A percentile compares a stretch with the other conserved stretches of the same genome.
These are phyloP conservation scores for Drosophila virilis DNA, from an alignment of 1,140 invertebrate species.

Conservation along the genomic window DNA sequence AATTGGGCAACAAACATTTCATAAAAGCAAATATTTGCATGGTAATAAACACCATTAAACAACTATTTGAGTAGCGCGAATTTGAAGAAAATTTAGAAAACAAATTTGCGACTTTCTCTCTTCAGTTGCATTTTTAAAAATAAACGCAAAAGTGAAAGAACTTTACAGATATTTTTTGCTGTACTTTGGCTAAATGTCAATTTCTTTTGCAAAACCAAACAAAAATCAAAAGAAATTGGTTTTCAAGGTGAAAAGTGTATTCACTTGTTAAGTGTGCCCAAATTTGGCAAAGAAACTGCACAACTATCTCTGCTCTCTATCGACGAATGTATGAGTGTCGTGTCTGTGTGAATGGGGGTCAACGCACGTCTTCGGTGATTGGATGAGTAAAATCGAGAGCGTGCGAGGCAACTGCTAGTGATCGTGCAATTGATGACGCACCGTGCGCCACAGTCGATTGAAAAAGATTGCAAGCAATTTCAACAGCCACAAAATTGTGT, in stretches of 20 bases:
- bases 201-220: slow-evolving; percentile 23
- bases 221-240: slow-evolving; percentile 44
- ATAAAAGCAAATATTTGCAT: slow-evolving; percentile 2
- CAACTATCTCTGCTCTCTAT: slow-evolving; percentile 19
- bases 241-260: slow-evolving; percentile 47
- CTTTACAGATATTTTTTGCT: slow-evolving; percentile 14
- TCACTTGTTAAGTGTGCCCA: slow-evolving; percentile 26
- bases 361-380: slow-evolving; percentile 39
- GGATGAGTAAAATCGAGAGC: slow-evolving; percentile 6
- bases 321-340: not conserved
- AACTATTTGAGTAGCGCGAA: not conserved
- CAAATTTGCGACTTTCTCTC: not conserved
- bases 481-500: not conserved
- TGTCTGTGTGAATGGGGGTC: slow-evolving; percentile 27
- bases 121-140: slow-evolving; percentile 23
- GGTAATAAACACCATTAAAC: slow-evolving; percentile 6
- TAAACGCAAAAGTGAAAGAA: slow-evolving; percentile 46
- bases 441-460: slow-evolving; percentile 25
- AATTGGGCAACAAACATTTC: slow-evolving; percentile 22
- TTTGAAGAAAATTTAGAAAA: too few relatives aligned
- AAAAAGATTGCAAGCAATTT: slow-evolving; percentile 18
- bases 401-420: slow-evolving; percentile 5
- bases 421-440: slow-evolving; percentile 40
- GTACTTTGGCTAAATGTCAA: slow-evolving; percentile 70
- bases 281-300: slow-evolving; percentile 25